Evolutionary conservation across 2,113 vertebrate species (phyloP).

Genomic region (Cettia cetti): DNA sequence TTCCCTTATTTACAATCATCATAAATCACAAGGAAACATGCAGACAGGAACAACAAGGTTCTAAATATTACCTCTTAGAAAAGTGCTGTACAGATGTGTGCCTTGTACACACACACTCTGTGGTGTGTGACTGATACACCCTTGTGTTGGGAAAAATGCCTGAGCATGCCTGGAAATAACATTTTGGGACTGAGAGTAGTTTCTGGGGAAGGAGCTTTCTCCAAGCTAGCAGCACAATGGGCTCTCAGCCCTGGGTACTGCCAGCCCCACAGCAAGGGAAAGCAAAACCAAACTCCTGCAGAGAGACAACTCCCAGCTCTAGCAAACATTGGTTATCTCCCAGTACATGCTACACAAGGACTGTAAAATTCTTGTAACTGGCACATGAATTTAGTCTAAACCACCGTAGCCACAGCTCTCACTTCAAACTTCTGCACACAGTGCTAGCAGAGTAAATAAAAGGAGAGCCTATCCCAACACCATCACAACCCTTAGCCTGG

Average conservation of each 20-base stretch:
- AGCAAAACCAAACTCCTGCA: neutral
- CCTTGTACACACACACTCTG: neutral
- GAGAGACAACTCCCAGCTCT: neutral
- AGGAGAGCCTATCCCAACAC: neutral
- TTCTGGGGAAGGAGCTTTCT: neutral
- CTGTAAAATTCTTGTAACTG: neutral
- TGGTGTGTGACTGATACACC: neutral
- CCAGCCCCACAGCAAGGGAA: neutral
- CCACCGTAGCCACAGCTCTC: neutral
- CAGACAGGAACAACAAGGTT: neutral
- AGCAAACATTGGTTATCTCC: neutral
- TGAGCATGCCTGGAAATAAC: neutral
- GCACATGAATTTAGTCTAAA: neutral
- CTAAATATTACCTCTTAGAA: neutral
- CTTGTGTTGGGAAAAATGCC: neutral
- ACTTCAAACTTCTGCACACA: neutral
- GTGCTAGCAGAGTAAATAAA: neutral
- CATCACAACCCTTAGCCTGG: neutral
- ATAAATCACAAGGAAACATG: neutral
- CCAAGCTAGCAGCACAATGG: neutral
- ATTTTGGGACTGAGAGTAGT: neutral
- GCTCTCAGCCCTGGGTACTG: neutral
- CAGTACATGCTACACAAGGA: neutral
- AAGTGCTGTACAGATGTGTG: neutral
- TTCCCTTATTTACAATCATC: constrained; percentile 6